Evolutionary conservation across 2,888 invertebrate species (phyloP).

Genomic region (Callinectes sapidus): DNA sequence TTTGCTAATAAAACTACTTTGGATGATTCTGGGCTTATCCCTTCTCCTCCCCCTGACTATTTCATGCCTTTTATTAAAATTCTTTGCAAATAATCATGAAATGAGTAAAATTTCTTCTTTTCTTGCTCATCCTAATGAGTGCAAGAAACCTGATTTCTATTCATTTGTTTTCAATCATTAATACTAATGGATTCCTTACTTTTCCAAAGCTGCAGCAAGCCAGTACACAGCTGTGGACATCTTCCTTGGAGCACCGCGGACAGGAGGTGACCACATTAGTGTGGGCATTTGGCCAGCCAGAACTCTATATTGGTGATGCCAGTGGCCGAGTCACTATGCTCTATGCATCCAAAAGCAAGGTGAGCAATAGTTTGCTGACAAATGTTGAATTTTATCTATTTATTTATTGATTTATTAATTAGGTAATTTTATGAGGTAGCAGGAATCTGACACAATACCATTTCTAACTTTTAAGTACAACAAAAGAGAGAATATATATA

Average conservation of each 20-base stretch:
- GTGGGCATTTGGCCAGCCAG: constrained; percentile 49
- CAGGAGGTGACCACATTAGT: constrained; percentile 49
- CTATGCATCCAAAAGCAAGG: constrained; percentile 60
- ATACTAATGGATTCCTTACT: background rate
- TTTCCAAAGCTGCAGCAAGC: background rate
- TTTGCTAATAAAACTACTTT: too few species aligned
- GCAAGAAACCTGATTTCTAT: background rate
- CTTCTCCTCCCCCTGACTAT: too few species aligned
- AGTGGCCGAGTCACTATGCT: constrained; percentile 59
- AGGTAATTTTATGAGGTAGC: background rate
- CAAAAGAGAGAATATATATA: too few species aligned
- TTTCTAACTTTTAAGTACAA: too few species aligned
- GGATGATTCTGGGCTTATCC: too few species aligned
- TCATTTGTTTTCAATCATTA: background rate
- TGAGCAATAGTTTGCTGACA: background rate
- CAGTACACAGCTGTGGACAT: background rate
- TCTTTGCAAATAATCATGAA: background rate
- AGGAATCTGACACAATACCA: too few species aligned
- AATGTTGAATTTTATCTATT: background rate
- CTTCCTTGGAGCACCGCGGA: constrained; percentile 64
- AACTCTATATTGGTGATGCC: constrained; percentile 66
- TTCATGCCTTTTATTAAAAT: too few species aligned
- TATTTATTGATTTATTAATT: background rate
- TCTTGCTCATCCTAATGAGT: background rate
- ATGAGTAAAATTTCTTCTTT: background rate